phyloP scores from a whole-genome alignment of 2,113 vertebrate genomes.

The Microcebus murinus region DNA sequence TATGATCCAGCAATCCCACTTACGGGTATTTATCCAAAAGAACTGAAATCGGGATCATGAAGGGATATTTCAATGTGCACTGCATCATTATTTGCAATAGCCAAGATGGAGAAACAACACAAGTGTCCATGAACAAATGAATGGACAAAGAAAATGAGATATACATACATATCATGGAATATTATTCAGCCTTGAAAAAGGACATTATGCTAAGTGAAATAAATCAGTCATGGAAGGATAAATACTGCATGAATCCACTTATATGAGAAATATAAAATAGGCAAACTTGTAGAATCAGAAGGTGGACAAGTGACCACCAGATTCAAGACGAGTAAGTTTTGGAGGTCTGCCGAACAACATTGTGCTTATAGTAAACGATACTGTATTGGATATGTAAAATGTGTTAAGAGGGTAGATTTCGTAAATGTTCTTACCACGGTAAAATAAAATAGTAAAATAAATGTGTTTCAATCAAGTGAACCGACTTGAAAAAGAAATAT shows the following conservation, averaged over 20 bases:
- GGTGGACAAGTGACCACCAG: not conserved
- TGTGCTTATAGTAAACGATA: not conserved
- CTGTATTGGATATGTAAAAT: not conserved
- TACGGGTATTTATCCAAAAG: not conserved
- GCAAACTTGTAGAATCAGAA: not conserved
- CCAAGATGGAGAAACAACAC: not conserved
- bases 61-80: not conserved
- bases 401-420: not conserved
- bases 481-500: not conserved
- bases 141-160: not conserved
- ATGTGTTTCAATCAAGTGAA: not conserved
- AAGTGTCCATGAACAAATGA: not conserved
- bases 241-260: not conserved
- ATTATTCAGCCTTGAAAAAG: not conserved
- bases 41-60: not conserved
- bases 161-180: not conserved
- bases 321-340: not conserved
- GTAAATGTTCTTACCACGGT: not conserved
- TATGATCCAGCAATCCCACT: not conserved
- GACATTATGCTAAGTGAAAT: not conserved
- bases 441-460: not conserved
- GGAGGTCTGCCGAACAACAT: not conserved
- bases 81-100: not conserved
- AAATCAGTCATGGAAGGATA: not conserved
- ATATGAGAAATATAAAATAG: not conserved